Base-by-base conservation (phyloP, 2,888 invertebrate genomes). In the Archips xylosteana region DNA sequence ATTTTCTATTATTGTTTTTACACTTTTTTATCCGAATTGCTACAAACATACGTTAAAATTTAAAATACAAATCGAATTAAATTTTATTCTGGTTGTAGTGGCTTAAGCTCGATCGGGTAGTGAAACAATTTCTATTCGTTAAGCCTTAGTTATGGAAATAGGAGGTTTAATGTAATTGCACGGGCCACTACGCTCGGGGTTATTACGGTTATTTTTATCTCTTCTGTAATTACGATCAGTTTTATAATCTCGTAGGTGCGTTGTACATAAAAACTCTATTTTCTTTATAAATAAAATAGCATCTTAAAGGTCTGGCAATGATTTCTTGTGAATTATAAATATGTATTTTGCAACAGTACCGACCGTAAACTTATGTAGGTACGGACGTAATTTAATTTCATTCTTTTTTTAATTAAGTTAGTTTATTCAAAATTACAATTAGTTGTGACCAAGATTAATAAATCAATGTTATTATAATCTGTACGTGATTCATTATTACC, bases 141-240 rank as follows among this genome's bases (percentile, higher is more conserved):
- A 70, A 60, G 60, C 36, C 51, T 64, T 69, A 69, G 74, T 74
- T 69, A 74, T 70, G 64, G 65, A 65, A 68, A 73, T 63, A 54
- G 66, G 51, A 1, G 15, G 51, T 15, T 15, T 32, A 51, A 13
- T 45, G 34, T 71, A 67, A 72, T 68, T 74, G 69, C 64, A 69
- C 36, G 51, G 45, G 60, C 64, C 60, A 49, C 42, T 51, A 64
- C 51, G 73, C 64, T 59, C 45, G 34, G 72, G 39, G 59, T 57
- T 69, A 51, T 59, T 64, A 69, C 45, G 49, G 49, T 54, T 36
- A 66, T 45, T 59, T 64, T 69, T 69, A 60, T 49, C 32, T 69
- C 45, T 67, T 49, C 67, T 67, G 60, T 60, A 60, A 67, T 61
- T 71, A 54, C 42, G 51, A 51, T 15, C n/a, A 51, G 8, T 51